phyloP scores from a whole-genome alignment of 2,888 invertebrate species.

The Dichetophora obliterata region DNA sequence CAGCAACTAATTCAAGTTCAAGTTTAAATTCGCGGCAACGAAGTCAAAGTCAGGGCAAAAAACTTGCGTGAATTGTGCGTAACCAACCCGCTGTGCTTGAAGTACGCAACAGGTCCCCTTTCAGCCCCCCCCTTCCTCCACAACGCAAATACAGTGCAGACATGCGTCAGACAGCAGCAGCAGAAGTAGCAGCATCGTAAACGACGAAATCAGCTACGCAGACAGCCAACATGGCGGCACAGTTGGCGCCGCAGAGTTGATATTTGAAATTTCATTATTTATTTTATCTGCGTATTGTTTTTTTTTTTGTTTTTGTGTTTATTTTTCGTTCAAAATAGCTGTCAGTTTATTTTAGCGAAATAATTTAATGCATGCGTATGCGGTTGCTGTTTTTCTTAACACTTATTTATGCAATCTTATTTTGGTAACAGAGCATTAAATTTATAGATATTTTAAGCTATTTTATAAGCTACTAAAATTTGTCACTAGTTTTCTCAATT shows the following conservation, averaged over 20 bases:
- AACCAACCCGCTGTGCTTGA: no score
- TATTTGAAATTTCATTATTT: not conserved
- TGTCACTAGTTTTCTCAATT: no score
- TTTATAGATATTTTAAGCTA: no score
- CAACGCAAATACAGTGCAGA: not conserved
- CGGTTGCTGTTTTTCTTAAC: no score
- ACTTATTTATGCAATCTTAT: no score
- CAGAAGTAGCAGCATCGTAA: not conserved
- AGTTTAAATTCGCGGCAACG: constrained; percentile 13
- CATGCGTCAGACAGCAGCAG: not conserved
- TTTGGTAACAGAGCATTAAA: no score
- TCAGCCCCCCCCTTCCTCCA: no score
- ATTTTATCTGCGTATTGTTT: not conserved
- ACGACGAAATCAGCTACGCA: not conserved
- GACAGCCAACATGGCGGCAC: not conserved
- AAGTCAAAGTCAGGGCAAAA: constrained; percentile 5
- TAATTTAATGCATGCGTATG: not conserved
- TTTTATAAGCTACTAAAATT: no score
- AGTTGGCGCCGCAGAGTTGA: not conserved
- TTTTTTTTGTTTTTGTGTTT: not conserved
- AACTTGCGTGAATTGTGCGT: not conserved
- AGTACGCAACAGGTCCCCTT: no score
- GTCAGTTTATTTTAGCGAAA: not conserved
- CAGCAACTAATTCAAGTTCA: constrained; percentile 30
- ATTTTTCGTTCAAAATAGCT: not conserved